Percentiles rank a stretch among this genome's conserved stretches.
phyloP scores from a whole-genome alignment of 2,113 vertebrate genomes.

The Varanus komodoensis region DNA sequence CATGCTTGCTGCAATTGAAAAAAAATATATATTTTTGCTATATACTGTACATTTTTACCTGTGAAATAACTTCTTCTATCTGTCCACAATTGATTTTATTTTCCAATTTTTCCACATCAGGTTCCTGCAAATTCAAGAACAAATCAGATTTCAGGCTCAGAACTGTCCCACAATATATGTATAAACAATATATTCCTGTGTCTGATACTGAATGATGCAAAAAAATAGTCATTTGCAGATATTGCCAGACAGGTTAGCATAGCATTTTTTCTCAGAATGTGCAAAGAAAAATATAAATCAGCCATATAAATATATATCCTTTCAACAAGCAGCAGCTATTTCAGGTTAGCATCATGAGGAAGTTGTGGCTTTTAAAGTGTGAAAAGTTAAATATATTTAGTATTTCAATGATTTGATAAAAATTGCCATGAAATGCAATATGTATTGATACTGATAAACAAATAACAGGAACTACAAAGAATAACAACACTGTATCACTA shows the following conservation, averaged over 20 bases:
- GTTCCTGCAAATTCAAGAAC: conserved; percentile 80
- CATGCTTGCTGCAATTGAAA: background rate
- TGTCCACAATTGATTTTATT: conserved; percentile 88
- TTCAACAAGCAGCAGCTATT: background rate
- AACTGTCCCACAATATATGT: background rate
- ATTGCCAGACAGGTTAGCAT: background rate
- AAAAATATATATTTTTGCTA: background rate
- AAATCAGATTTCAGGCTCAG: background rate
- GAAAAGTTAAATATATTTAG: background rate
- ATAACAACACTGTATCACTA: background rate
- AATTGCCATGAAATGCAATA: background rate
- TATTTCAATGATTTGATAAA: too few relatives aligned
- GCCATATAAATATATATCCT: background rate
- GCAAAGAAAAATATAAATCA: background rate
- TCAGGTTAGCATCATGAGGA: background rate
- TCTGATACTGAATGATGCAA: background rate
- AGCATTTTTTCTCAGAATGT: background rate
- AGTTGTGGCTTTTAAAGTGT: background rate
- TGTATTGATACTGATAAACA: background rate
- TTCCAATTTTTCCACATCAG: conserved; percentile 86
- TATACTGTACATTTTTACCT: conserved; percentile 76
- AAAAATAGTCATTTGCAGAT: background rate
- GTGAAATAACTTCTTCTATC: conserved; percentile 94
- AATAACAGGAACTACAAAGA: too few relatives aligned
- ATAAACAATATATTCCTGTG: background rate